Conservation (phyloP, 2,113 vertebrate species). For the Nyctibius bracteatus region DNA sequence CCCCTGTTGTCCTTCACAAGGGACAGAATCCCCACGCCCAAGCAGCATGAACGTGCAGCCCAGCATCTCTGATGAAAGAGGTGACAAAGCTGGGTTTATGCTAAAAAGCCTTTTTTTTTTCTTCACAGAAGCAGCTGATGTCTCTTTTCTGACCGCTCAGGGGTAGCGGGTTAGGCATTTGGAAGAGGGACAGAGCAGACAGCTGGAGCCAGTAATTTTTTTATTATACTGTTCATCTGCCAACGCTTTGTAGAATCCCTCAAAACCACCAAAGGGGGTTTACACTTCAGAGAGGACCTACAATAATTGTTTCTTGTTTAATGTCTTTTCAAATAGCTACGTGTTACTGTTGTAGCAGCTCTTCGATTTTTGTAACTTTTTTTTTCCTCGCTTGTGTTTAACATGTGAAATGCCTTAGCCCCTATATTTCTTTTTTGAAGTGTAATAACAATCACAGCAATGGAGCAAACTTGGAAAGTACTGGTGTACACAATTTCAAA, state of each 20-base stretch:
- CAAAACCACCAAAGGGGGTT: neutral
- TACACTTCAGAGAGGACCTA: neutral
- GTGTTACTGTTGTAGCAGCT: neutral
- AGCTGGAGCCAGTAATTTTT: neutral
- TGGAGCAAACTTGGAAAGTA: neutral
- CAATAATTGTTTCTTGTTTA: neutral
- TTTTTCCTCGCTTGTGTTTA: neutral
- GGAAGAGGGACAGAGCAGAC: neutral
- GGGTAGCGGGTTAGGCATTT: neutral
- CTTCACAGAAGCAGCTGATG: neutral
- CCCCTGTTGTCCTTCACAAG: fast-evolving
- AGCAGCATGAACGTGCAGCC: neutral
- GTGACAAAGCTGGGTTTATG: neutral
- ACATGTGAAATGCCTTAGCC: neutral
- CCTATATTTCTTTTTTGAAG: neutral
- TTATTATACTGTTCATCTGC: neutral
- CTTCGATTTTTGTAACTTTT: neutral
- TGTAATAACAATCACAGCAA: neutral
- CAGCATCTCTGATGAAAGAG: neutral
- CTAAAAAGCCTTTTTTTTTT: neutral
- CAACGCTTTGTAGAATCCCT: neutral
- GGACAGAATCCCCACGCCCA: fast-evolving
- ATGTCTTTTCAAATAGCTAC: neutral
- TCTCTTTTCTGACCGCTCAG: neutral
- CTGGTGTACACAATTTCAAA: neutral